Base-by-base conservation (phyloP, 2,888 invertebrate species). In the Phaonia tiefii region DNA sequence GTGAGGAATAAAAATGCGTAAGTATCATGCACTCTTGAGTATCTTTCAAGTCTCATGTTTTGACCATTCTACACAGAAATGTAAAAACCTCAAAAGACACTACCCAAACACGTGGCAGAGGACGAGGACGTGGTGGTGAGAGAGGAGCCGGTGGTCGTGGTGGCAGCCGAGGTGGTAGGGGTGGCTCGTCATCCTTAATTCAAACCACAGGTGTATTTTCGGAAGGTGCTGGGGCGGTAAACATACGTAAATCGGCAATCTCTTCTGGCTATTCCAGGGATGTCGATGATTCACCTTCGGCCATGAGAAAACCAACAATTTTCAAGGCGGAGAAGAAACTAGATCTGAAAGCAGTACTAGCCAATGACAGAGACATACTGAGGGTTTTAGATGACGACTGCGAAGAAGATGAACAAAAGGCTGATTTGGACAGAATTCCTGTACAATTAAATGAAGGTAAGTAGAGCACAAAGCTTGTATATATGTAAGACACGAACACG, bases 1-100 rank as follows among this genome's bases (percentile, higher is more conserved):
- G 90, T 92, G 69, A 91, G 93, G 70, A 93, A 93, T 86, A 93
- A 93, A 87, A 93, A 92, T 84, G 80, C 87, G 91, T 91, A 84
- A 89, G 90, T 86, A n/a, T n/a, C n/a, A n/a, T n/a, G n/a, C n/a
- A n/a, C 44, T n/a, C n/a, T n/a, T n/a, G n/a, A n/a, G n/a, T n/a
- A n/a, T n/a, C n/a, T 58, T 54, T 58, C 3, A 46, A 17, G 17
- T 22, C 0, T 49, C 54, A 1, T 31, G 10, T 49, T 11, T 10
- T 11, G 8, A 25, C n/a, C n/a, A n/a, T n/a, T n/a, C n/a, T n/a
- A n/a, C n/a, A 8, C 67, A 91, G 91, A 11, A 90, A 89, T 84
- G 90, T 91, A 0, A 91, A 90, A 84, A 90, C 90, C 0, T 89
- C 90, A 0, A 89, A 89, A 80, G 90, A 91, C 79, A 88, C 88